Conservation (phyloP, 2,888 invertebrate species). For the Thecophora atra region DNA sequence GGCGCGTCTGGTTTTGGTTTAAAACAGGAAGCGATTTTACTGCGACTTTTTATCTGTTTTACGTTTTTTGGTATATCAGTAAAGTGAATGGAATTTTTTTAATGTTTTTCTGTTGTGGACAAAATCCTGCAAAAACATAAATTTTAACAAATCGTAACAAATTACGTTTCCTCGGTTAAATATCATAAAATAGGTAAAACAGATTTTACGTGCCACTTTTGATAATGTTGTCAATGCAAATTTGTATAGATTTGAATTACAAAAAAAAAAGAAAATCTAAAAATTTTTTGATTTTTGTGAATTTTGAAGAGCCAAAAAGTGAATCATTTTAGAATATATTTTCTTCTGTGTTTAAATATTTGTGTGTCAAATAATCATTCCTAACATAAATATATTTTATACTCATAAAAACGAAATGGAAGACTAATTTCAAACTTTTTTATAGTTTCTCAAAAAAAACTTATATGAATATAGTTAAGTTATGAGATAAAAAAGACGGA, state of each 20-base stretch:
- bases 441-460: too few species aligned
- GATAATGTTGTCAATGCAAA: neutral
- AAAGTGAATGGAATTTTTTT: neutral
- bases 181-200: neutral
- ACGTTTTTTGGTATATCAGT: neutral
- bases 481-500: too few species aligned
- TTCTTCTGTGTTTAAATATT: too few species aligned
- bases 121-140: neutral
- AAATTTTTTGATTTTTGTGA: too few species aligned
- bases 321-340: too few species aligned
- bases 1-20: neutral
- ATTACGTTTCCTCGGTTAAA: neutral
- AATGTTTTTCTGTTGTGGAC: neutral
- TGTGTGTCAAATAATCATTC: too few species aligned
- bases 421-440: too few species aligned
- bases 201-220: neutral
- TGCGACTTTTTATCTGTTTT: neutral
- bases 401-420: too few species aligned
- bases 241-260: neutral
- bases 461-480: too few species aligned
- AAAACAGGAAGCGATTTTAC: neutral
- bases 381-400: too few species aligned
- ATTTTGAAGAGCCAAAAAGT: too few species aligned
- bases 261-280: too few species aligned
- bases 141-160: slow-evolving; percentile 2